Conservation (phyloP, 2,888 invertebrate genomes). For the Eupithecia exiguata region DNA sequence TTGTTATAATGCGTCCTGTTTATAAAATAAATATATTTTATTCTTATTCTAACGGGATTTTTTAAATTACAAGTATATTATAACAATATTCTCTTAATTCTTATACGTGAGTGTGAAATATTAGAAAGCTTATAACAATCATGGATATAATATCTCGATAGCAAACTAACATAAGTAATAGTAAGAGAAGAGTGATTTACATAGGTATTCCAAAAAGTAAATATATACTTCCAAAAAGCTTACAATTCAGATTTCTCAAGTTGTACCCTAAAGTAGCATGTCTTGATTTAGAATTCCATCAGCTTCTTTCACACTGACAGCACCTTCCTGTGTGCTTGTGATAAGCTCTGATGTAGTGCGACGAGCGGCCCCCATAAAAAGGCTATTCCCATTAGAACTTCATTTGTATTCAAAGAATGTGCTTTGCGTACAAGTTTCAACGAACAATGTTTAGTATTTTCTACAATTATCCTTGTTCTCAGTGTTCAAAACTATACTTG, state of each 20-base stretch:
- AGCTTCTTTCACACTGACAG: neutral
- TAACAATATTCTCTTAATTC: no score
- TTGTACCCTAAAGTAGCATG: neutral
- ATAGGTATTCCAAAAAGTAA: neutral
- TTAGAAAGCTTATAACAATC: no score
- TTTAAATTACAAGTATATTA: no score
- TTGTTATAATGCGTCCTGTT: no score
- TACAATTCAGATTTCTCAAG: neutral
- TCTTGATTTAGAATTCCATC: slow-evolving; percentile 6
- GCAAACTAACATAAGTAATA: no score
- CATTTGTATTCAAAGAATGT: slow-evolving; percentile 53
- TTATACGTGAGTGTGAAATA: no score
- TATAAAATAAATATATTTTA: no score
- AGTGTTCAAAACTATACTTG: neutral
- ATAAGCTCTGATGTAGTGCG: slow-evolving; percentile 32
- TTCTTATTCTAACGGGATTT: no score
- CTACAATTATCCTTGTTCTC: slow-evolving; percentile 25
- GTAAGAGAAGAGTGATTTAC: neutral
- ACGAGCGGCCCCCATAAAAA: slow-evolving; percentile 40
- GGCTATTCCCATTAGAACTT: slow-evolving; percentile 49
- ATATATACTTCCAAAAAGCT: no score
- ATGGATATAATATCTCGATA: no score
- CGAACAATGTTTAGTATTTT: slow-evolving; percentile 15
- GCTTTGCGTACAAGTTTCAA: slow-evolving; percentile 29
- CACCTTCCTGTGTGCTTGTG: neutral